phyloP scores from a whole-genome alignment of 2,113 vertebrate species.

The Donacobius atricapilla region DNA sequence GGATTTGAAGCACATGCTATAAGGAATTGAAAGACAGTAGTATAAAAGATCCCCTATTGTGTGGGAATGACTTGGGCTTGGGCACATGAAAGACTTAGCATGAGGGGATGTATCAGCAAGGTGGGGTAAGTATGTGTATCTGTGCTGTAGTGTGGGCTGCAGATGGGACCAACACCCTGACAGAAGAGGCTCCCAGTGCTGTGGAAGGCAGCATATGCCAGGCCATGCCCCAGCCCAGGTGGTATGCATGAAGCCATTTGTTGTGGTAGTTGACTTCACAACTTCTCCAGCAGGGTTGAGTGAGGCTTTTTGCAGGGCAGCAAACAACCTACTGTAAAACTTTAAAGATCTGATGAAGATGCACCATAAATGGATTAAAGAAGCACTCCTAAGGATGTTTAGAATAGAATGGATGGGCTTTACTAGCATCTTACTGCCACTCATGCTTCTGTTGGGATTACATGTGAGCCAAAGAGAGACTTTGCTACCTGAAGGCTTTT shows the following conservation, averaged over 20 bases:
- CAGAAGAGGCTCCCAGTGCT: background rate
- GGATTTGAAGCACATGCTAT: background rate
- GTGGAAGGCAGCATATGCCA: background rate
- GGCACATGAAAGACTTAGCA: background rate
- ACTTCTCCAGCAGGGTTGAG: background rate
- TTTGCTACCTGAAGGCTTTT: background rate
- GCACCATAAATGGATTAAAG: background rate
- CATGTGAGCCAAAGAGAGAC: background rate
- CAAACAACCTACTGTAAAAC: background rate
- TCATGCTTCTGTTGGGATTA: background rate
- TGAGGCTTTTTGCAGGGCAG: background rate
- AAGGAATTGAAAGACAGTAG: background rate
- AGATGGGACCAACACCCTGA: background rate
- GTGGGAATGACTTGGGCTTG: background rate
- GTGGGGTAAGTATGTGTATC: background rate
- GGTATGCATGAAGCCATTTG: background rate
- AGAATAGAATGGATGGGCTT: background rate
- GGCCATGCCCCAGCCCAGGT: background rate
- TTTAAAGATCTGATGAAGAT: background rate
- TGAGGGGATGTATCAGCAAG: too few species aligned
- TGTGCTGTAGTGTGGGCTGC: background rate
- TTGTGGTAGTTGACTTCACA: background rate
- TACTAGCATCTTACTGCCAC: background rate
- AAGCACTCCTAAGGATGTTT: background rate
- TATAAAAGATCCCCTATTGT: fast-evolving